phyloP scores from a whole-genome alignment of 1,140 invertebrate species.

The Drosophila kikkawai region DNA sequence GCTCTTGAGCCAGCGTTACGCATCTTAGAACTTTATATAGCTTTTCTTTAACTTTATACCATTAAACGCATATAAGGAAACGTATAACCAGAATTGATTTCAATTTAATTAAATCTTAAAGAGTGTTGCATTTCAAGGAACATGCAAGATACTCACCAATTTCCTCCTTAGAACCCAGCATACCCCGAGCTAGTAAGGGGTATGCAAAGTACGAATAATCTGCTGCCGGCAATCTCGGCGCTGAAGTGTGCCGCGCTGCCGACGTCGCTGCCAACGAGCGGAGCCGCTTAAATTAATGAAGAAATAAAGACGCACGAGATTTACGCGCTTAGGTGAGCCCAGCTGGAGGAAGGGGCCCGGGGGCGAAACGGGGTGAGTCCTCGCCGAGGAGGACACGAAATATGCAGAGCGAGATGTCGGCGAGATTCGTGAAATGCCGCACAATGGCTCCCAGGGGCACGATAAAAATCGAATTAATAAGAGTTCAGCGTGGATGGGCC shows the following conservation, averaged over 20 bases:
- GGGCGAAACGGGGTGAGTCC: conserved; percentile 12
- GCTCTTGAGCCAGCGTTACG: not conserved
- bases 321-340: conserved; percentile 74
- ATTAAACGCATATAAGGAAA: too few relatives aligned
- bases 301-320: conserved; percentile 83
- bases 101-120: not conserved
- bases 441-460: conserved; percentile 82
- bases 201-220: conserved; percentile 68
- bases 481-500: conserved; percentile 76
- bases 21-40: not conserved
- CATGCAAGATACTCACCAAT: too few relatives aligned
- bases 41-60: not conserved
- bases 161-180: not conserved
- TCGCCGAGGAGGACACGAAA: conserved; percentile 32
- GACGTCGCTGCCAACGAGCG: conserved; percentile 21
- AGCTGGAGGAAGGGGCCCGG: not conserved
- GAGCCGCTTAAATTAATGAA: conserved; percentile 83
- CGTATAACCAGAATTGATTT: not conserved
- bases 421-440: conserved; percentile 80
- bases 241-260: conserved; percentile 54
- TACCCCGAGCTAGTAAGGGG: conserved; percentile 5
- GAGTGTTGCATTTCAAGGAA: not conserved
- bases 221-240: conserved; percentile 61
- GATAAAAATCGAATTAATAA: conserved; percentile 85
- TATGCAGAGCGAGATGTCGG: conserved; percentile 72